Base-by-base conservation (phyloP, 2,113 vertebrate genomes). In the Hippocampus comes region DNA sequence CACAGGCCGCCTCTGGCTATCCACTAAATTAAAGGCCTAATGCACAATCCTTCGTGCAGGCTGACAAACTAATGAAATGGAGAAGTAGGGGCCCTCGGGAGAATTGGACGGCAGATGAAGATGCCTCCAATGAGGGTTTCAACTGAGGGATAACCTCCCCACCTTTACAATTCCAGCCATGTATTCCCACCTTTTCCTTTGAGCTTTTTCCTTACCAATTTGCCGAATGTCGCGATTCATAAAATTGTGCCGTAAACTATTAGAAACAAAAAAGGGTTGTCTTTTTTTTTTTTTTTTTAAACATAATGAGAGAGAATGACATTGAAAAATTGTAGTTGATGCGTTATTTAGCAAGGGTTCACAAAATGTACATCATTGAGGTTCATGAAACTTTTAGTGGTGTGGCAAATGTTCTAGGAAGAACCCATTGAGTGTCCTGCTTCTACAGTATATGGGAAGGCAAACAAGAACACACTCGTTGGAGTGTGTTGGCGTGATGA, bases 1-100 rank as follows among this genome's bases (percentile, higher is more conserved):
- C 90, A 81, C 79, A 78, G 68, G 82, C 90, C 93, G 93, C 94
- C 94, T 88, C 92, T 93, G 93, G 94, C 93, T 93, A 93, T 94
- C 89, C 91, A 94, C 91, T 94, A 94, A 95, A 95, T 95, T 95
- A 94, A 94, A 94, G 94, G 92, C 91, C 93, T 94, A 94, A 94
- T 94, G 92, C 89, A 90, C 93, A 93, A 94, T 90, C 91, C 92
- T 93, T 90, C 89, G 91, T 91, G 91, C 86, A 92, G 91, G 88
- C 92, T 92, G 93, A 94, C 94, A 90, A 93, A 92, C 93, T 95
- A 95, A 94, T 94, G 93, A 95, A 94, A 94, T 89, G 94, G 93
- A 93, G 90, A 92, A 91, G 91, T 72, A 86, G 84, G 82, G 82
- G 77, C 84, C 92, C 93, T 92, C 88, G 57, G 87, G 91, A 93